phyloP scores from a whole-genome alignment of 37 sponge, comb jelly and placozoan species.

The Aplysina aerophoba region DNA sequence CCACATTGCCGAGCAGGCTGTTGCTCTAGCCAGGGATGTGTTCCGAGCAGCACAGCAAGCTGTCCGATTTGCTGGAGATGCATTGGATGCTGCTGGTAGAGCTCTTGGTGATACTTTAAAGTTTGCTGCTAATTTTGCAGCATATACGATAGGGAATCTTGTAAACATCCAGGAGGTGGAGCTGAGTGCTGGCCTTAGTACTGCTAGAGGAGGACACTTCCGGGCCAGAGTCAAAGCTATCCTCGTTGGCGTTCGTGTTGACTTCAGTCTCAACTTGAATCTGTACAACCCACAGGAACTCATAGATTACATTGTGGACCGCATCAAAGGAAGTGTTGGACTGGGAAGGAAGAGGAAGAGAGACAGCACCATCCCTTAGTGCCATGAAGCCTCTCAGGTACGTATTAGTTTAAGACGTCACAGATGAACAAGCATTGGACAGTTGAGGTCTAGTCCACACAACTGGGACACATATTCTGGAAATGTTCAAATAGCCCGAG shows the following conservation, averaged over 20 bases:
- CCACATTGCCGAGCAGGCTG: background rate
- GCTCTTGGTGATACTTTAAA: background rate
- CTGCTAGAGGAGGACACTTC: conserved; percentile 7
- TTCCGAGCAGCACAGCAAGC: background rate
- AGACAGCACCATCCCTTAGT: too few species aligned
- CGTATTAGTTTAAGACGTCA: too few species aligned
- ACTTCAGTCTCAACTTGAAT: background rate
- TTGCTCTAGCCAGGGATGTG: conserved; percentile 1
- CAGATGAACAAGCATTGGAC: too few species aligned
- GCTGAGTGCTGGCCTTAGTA: conserved; percentile 11
- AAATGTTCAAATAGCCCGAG: too few species aligned
- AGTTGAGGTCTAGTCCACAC: too few species aligned
- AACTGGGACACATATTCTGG: too few species aligned
- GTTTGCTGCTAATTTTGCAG: too few species aligned
- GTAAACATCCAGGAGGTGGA: background rate
- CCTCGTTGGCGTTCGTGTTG: background rate
- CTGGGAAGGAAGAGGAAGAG: too few species aligned
- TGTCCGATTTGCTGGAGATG: background rate
- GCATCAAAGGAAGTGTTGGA: too few species aligned
- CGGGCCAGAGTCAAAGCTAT: background rate
- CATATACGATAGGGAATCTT: background rate
- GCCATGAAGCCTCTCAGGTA: too few species aligned
- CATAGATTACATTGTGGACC: too few species aligned
- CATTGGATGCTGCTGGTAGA: background rate
- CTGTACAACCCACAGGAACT: background rate